Base-by-base conservation (phyloP, 2,888 invertebrate genomes). In the Sesia bembeciformis region DNA sequence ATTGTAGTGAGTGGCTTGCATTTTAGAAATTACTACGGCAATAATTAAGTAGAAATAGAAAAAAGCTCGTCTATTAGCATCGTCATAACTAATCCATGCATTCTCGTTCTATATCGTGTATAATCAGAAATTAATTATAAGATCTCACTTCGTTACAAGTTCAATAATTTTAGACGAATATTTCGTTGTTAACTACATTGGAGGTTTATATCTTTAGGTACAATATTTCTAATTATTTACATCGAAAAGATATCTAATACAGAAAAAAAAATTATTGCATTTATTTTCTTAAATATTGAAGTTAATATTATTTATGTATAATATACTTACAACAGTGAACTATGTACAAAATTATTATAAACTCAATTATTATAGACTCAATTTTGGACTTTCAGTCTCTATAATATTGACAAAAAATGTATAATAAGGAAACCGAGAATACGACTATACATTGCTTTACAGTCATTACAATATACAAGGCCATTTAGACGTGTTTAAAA, bases 351-450 rank as follows among this genome's bases (percentile, higher is more conserved):
- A 87, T 82, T 86, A 23, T 23, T 23, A 23, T 23, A 23, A 2
- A 23, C 23, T 23, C 23, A 23, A 23, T 23, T 23, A 23, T 23
- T 23, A 23, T 23, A 88, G 85, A 87, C 85, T 88, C 86, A 83
- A 86, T 84, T 85, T 83, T 84, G 85, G 87, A 88, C 87, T 88
- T 87, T 87, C 87, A 88, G 87, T 88, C 88, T 88, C 86, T 86
- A 87, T 78, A 79, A 77, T 84, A 76, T 79, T 71, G 74, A 69
- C 76, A 76, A 68, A 73, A 46, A 5, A 7, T 8, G 23, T 8
- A 8, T 46, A n/a, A 23, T 23, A 78, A 76, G 76, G 70, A 73
- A 78, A 78, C 70, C 64, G 67, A 74, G 66, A 66, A 64, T 66
- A 72, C 68, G 71, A 72, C 70, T 77, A 72, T 78, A 81, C 74